Base-by-base conservation (phyloP, 2,113 vertebrate genomes). In the Sardina pilchardus region DNA sequence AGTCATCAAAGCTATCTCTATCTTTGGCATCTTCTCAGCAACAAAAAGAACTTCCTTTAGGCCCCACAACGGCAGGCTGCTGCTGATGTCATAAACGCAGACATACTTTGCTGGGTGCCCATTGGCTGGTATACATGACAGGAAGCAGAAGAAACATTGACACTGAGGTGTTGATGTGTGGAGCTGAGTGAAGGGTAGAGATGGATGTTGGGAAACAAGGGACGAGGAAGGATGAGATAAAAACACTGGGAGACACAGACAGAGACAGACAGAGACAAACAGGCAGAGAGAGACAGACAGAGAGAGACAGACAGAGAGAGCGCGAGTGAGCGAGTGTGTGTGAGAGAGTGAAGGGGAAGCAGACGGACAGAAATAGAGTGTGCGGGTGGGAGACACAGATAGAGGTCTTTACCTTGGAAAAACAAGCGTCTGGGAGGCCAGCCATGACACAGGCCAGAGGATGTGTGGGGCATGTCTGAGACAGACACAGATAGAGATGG, bases 401-500 rank as follows among this genome's bases (percentile, higher is more conserved):
- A 45, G 56, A 14, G 43, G 82, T 30, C 24, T 67, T 67, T 67
- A 30, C 63, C n/a, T 26, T 10, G 14, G 9, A 67, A 67, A 67
- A 67, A 67, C n/a, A 67, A 30, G 6, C 9, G 63, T 26, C n/a
- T 67, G 26, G 63, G 63, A 67, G 63, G 9, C 63, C 63, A 67
- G n/a, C 6, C 63, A 26, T 67, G 63, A 30, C 26, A 67, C 9
- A 7, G 63, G 63, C 1, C 63, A 67, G n/a, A 67, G 63, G n/a
- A 8, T 67, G 63, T 67, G 63, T 67, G 63, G 63, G 63, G n/a
- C 63, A 67, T 3, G 63, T 67, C 63, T 67, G 63, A 67, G 63
- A 67, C 63, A 67, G 63, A 26, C 21, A 63, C 56, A 67, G n/a
- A 67, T 10, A 26, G n/a, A 67, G 63, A 30, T 3, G 26, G 63